Evolutionary conservation across 2,888 invertebrate species (phyloP), one percentile per base, ranked within the genome.

Genomic region (Ceramica pisi): DNA sequence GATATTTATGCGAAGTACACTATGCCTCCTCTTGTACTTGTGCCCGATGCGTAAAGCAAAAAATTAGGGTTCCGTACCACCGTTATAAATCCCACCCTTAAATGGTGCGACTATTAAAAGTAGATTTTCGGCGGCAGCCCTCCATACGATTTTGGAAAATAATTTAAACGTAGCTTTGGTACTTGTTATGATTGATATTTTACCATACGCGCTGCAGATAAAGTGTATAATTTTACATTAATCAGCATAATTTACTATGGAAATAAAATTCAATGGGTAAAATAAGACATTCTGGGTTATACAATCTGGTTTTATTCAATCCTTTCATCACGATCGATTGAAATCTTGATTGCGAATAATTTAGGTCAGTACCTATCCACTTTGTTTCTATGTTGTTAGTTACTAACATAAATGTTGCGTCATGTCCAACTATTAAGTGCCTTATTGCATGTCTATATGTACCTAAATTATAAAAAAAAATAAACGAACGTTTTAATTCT

Each of bases 401-500:
- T 48, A 55, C 4, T 72, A 44, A 19, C 51, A 19, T 63, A 48
- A 62, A 57, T 56, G 21, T 62, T 60, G 21, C 60, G 59, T 73
- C 59, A 71, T 59, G 57, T 51, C 31, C 56, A 79, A 67, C 71
- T 67, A 67, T 71, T 75, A 84, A 84, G 81, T 79, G 78, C 80
- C 82, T 76, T 86, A 86, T 87, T 86, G 86, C 76, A 87, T 86
- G 87, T 86, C 69, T 80, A 60, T 76, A 86, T 85, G 86, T 86
- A 79, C 51, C 60, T 85, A 87, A 88, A 87, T 87, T 85, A 86
- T 71, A 75, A 86, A 84, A 88, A 88, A 89, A 90, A 91, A 90
- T 84, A 90, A 92, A 92, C 88, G 88, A 92, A 92, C 91, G 89
- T 92, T 95, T 94, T 94, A 95, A 95, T 95, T 94, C 93, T 84